Base-by-base conservation (phyloP, 1,140 invertebrate genomes). In the Helicorthomorpha holstii region DNA sequence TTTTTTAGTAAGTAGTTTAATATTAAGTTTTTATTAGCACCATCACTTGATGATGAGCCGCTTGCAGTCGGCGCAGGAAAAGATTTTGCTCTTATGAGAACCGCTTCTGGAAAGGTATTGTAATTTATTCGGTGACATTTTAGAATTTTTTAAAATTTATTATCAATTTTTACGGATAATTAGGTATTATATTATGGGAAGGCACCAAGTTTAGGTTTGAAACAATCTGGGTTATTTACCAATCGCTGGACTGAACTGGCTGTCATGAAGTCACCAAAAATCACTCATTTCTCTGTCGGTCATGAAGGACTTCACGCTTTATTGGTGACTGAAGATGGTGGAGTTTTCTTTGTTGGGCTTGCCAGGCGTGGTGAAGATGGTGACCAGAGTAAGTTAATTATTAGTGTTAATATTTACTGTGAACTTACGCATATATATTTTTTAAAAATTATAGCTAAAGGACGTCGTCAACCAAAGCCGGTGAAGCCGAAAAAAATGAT, bases 351-450 rank as follows among this genome's bases (percentile, higher is more conserved):
- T 73, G 80, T 81, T 47, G 91, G 92, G 1, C 84, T 85, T 16
- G 81, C 91, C 0, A 74, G 84, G n/a, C 73, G 92, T 10, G 92
- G 92, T 42, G 92, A 97, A 69, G 91, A 97, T 69, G 91, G 90
- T 0, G 91, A 97, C 64, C 65, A 69, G 56, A 69, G 71, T 72
- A 57, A 64, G 63, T 61, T 46, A 46, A 10, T 46, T 46, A 46
- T 34, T 34, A 34, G 16, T 16, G 7, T 34, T 34, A 7, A 7
- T 7, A 7, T 34, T 34, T 34, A 16, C 29, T 34, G 7, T 34
- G n/a, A 34, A 34, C 16, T 34, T 16, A 7, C 16, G 16, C 29
- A 7, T 34, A 16, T 7, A 34, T 7, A 50, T 27, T 51, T 42
- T 53, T 54, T 44, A 22, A 48, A 57, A 54, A 22, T 62, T 58